These are phyloP conservation scores for Cryptoleucopteryx plumbea DNA, from an alignment of 2,113 vertebrate species.

Conservation along the genomic window DNA sequence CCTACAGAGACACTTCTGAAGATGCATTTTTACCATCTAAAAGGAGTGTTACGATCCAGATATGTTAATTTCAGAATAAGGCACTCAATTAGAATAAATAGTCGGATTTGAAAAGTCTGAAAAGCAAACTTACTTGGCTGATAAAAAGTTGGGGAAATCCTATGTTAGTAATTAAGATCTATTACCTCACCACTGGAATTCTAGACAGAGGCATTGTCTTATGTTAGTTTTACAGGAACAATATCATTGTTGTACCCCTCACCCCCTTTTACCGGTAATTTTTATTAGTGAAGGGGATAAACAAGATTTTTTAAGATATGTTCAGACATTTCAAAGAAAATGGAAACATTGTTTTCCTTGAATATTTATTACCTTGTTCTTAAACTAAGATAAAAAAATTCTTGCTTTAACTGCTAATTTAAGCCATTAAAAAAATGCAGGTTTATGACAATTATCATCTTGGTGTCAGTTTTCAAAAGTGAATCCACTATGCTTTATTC, in stretches of 20 bases:
- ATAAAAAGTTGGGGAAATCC: neutral
- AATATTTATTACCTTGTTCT: neutral
- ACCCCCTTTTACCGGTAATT: neutral
- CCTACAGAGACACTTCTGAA: neutral
- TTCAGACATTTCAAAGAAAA: neutral
- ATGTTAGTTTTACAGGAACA: neutral
- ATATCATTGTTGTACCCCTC: neutral
- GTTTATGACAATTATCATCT: neutral
- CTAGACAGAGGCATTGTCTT: neutral
- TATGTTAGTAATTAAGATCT: neutral
- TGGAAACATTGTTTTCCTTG: neutral
- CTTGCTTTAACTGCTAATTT: neutral
- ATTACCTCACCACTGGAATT: neutral
- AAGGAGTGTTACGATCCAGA: neutral
- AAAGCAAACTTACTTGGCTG: neutral
- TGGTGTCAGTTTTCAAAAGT: neutral
- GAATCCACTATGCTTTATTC: neutral
- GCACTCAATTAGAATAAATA: neutral
- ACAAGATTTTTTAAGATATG: neutral
- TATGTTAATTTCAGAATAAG: neutral
- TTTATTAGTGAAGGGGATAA: neutral
- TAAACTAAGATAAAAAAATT: neutral
- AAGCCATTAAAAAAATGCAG: neutral
- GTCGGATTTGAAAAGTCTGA: neutral
- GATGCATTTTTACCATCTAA: neutral